These are phyloP conservation scores for Gambusia yucatana DNA, from an alignment of 2,797 vertebrate species.

Conservation along the genomic window DNA sequence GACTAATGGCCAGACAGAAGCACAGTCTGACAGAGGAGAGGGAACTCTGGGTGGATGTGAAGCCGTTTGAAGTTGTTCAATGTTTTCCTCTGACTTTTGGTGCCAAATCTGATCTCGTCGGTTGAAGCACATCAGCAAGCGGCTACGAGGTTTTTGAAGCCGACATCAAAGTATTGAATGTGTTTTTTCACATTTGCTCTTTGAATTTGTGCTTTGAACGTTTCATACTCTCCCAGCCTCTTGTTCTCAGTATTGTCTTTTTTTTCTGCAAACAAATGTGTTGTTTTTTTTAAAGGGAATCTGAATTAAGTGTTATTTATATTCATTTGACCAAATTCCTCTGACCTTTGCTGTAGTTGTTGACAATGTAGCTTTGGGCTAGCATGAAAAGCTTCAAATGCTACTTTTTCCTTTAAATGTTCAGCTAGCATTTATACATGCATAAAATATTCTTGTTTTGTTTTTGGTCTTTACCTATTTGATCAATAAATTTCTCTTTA, in stretches of 20 bases:
- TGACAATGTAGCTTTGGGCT: not conserved
- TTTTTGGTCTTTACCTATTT: not conserved
- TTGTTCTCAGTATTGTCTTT: not conserved
- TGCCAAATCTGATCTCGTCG: conserved; percentile 38
- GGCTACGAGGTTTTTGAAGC: conserved; percentile 31
- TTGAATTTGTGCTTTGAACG: conserved; percentile 43
- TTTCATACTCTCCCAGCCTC: not conserved
- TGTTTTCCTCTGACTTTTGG: conserved; percentile 46
- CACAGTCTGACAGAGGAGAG: conserved; percentile 17
- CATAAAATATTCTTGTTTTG: not conserved
- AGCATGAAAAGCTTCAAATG: no score
- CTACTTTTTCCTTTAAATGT: no score
- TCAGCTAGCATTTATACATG: not conserved
- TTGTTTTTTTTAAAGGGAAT: not conserved
- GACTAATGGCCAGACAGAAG: conserved; percentile 18
- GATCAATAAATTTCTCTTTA: not conserved
- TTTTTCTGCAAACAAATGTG: not conserved
- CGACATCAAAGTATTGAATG: conserved; percentile 60
- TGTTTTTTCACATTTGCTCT: conserved; percentile 30
- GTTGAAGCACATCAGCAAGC: conserved; percentile 38
- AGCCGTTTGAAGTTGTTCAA: conserved; percentile 56
- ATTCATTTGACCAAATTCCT: not conserved
- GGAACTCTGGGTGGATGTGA: conserved; percentile 35
- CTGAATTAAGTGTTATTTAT: not conserved
- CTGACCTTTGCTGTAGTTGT: not conserved